These are phyloP conservation scores for Eumeta japonica DNA, from an alignment of 1,140 invertebrate species.

Conservation along the genomic window DNA sequence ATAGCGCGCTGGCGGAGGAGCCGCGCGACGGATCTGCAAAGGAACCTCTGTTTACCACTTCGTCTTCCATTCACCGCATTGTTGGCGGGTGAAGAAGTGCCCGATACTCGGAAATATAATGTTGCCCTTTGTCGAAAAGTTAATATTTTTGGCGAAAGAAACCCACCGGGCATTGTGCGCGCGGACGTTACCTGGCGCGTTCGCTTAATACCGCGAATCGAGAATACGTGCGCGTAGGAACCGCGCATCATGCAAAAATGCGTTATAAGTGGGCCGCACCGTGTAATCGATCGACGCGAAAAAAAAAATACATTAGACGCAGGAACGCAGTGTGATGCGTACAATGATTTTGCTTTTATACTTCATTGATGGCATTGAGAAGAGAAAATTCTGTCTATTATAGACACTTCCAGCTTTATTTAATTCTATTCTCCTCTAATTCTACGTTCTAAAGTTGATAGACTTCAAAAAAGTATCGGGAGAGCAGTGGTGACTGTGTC, in stretches of 20 bases:
- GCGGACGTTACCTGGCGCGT: conserved; percentile 39
- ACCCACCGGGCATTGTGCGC: conserved; percentile 36
- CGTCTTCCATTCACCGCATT: conserved; percentile 49
- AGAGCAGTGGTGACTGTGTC: no score
- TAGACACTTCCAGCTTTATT: no score
- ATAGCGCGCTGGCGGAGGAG: conserved; percentile 12
- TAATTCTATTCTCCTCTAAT: no score
- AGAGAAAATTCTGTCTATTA: no score
- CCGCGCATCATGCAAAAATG: conserved; percentile 10
- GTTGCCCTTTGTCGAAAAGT: conserved; percentile 49
- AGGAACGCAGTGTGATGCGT: no score
- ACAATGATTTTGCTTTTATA: no score
- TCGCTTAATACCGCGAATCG: background rate
- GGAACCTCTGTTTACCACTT: conserved; percentile 53
- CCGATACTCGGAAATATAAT: conserved; percentile 51
- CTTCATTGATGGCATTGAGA: no score
- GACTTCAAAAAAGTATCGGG: no score
- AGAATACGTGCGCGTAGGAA: background rate
- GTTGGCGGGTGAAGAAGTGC: conserved; percentile 53
- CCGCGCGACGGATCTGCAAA: conserved; percentile 23
- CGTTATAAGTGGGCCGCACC: conserved; percentile 36
- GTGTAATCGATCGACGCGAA: conserved; percentile 5
- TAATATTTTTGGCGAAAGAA: conserved; percentile 55
- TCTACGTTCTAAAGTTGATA: no score
- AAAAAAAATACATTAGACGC: no score